A percentile compares a stretch with the other conserved stretches of the same genome.
phyloP scores from a whole-genome alignment of 2,113 vertebrate genomes.

The Aspidoscelis tigris region DNA sequence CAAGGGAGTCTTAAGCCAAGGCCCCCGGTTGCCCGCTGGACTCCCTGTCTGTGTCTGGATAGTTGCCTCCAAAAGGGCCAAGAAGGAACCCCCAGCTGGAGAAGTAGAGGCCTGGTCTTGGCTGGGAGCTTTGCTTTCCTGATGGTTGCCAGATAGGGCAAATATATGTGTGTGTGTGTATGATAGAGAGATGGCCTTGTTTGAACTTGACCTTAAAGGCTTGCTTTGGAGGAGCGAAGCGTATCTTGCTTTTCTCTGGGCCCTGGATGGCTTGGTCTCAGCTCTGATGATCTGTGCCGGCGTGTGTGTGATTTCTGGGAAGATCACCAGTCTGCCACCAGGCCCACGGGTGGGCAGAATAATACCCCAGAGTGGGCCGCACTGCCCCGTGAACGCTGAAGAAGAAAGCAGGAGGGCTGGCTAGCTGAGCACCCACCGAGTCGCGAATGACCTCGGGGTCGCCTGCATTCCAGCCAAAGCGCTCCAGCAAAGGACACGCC shows the following conservation, averaged over 20 bases:
- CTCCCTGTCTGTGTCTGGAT: not conserved
- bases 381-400: no score
- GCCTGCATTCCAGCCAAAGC: no score
- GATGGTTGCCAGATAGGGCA: not conserved
- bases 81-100: not conserved
- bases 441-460: no score
- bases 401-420: no score
- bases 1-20: not conserved
- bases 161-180: not conserved
- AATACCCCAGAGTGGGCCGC: no score
- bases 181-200: not conserved
- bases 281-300: not conserved
- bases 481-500: no score
- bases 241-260: no score
- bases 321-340: no score
- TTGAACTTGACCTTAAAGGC: not conserved
- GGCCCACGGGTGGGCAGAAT: no score
- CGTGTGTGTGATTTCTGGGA: no score
- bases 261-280: not conserved
- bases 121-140: not conserved
- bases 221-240: not conserved
- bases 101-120: no score
- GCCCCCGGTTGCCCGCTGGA: not conserved
- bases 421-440: no score
- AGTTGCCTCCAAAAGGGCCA: not conserved